Conservation (phyloP, 2,113 vertebrate species). For the Spea multiplicata region DNA sequence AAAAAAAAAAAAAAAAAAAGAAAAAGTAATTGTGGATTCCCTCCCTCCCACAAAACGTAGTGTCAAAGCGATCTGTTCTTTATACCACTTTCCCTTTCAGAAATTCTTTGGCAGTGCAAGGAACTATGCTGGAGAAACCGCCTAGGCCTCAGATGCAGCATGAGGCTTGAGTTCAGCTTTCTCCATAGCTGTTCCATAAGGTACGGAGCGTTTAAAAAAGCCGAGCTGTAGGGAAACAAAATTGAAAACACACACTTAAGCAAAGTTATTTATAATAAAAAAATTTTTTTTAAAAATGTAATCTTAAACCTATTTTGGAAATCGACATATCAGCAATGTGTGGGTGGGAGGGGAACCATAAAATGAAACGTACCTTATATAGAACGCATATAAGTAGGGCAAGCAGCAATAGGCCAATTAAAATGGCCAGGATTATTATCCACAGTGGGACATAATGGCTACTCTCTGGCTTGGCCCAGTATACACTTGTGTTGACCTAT, state of each 20-base stretch:
- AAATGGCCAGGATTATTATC: conserved; percentile 87
- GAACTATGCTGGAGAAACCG: conserved; percentile 25
- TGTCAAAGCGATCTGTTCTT: conserved; percentile 24
- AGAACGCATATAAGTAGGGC: conserved; percentile 86
- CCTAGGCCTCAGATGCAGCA: conserved; percentile 86
- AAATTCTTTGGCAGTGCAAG: conserved; percentile 42
- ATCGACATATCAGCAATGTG: no score
- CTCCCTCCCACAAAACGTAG: conserved; percentile 38
- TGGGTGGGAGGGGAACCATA: no score
- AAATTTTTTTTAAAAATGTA: no score
- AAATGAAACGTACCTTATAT: conserved; percentile 78
- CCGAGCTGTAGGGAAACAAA: conserved; percentile 68
- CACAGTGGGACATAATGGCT: conserved; percentile 79
- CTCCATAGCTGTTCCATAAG: conserved; percentile 91
- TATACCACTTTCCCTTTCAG: conserved; percentile 21
- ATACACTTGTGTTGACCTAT: conserved; percentile 78
- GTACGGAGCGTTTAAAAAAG: conserved; percentile 89
- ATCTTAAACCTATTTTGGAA: no score
- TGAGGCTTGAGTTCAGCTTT: conserved; percentile 93
- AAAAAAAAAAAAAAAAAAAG: not conserved
- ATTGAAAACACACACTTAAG: not conserved
- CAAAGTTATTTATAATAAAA: no score
- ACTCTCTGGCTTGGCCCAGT: conserved; percentile 83
- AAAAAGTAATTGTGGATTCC: not conserved
- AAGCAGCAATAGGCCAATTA: conserved; percentile 84